Percentiles rank a stretch among this genome's conserved stretches.
phyloP scores from a whole-genome alignment of 2,888 invertebrate genomes.

The Helobdella robusta region DNA sequence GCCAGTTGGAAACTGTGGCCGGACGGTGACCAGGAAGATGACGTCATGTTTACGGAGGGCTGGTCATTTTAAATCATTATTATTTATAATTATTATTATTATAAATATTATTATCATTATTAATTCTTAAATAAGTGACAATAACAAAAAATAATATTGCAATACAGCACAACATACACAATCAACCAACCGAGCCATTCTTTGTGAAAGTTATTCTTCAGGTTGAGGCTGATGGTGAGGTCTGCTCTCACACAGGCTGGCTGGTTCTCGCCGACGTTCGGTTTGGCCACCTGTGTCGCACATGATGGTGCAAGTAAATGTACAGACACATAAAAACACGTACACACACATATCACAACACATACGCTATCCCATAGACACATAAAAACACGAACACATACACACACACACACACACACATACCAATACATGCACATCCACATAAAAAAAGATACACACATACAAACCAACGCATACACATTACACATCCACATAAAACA shows the following conservation, averaged over 20 bases:
- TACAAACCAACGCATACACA: too few species aligned
- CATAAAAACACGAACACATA: too few species aligned
- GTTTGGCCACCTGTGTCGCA: constrained; percentile 52
- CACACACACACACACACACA: too few species aligned
- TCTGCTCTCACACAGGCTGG: constrained; percentile 92
- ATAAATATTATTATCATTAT: background rate
- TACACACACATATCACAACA: too few species aligned
- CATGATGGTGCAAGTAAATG: too few species aligned
- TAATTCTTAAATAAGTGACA: background rate
- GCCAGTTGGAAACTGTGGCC: constrained; percentile 74
- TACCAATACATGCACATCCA: too few species aligned
- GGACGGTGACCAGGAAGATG: constrained; percentile 84
- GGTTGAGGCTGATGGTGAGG: constrained; percentile 80
- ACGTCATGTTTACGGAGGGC: constrained; percentile 74
- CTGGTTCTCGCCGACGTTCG: constrained; percentile 69
- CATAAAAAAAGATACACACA: too few species aligned
- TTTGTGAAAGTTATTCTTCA: constrained; percentile 77
- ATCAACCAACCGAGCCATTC: constrained; percentile 72
- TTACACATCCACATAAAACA: too few species aligned
- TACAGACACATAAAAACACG: too few species aligned
- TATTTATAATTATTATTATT: background rate
- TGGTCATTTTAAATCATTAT: too few species aligned
- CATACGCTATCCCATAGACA: too few species aligned
- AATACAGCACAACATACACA: constrained; percentile 7
- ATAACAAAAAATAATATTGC: background rate